Conservation (phyloP, 2,888 invertebrate species). For the Drosophila imparisetae region DNA sequence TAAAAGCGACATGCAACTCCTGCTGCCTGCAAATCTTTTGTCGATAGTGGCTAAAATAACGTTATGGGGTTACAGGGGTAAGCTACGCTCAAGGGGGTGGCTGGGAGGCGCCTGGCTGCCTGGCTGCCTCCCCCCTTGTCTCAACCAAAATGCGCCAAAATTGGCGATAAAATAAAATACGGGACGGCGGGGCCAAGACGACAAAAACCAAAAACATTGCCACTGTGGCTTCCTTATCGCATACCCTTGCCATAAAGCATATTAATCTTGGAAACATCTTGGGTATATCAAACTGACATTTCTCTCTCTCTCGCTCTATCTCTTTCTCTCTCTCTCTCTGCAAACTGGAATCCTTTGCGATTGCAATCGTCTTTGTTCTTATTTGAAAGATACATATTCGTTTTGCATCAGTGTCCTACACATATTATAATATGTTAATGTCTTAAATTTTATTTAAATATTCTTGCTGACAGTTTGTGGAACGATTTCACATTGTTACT, state of each 20-base stretch:
- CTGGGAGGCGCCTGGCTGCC: slow-evolving; percentile 8
- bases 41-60: slow-evolving; percentile 42
- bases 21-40: slow-evolving; percentile 46
- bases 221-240: slow-evolving; percentile 40
- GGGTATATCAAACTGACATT: slow-evolving; percentile 1
- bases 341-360: neutral
- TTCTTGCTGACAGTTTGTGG: neutral
- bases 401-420: neutral
- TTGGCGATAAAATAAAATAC: slow-evolving; percentile 79
- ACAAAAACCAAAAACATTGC: slow-evolving; percentile 48
- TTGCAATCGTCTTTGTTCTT: neutral
- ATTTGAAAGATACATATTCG: neutral
- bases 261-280: slow-evolving; percentile 7
- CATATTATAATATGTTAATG: neutral
- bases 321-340: no score
- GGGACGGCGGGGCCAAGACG: slow-evolving; percentile 58
- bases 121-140: neutral
- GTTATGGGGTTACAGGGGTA: slow-evolving; percentile 36
- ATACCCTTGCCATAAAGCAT: slow-evolving; percentile 33
- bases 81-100: neutral
- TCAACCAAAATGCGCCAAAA: slow-evolving; percentile 62
- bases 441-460: neutral
- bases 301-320: no score
- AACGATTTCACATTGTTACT: neutral
- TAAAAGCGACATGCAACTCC: slow-evolving; percentile 66